Conservation (phyloP, 2,888 invertebrate genomes). For the Drosophila antonietae region DNA sequence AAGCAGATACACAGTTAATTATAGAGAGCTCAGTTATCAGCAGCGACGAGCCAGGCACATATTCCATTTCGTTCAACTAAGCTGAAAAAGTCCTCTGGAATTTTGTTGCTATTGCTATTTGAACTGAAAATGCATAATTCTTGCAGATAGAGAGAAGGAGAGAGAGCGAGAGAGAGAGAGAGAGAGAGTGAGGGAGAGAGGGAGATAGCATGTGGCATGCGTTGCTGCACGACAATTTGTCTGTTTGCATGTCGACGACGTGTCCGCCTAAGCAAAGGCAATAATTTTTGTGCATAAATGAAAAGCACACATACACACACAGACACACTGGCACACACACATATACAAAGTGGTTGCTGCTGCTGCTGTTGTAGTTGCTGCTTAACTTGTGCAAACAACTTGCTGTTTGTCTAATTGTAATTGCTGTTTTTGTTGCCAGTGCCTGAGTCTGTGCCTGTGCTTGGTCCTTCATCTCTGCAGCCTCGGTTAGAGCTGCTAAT, state of each 20-base stretch:
- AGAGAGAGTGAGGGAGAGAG: neutral
- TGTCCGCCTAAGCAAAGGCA: slow-evolving; percentile 80
- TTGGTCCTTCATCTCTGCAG: slow-evolving; percentile 1
- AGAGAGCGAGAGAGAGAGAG: neutral
- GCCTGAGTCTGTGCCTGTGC: slow-evolving; percentile 19
- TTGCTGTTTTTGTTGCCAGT: slow-evolving; percentile 75
- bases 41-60: slow-evolving; percentile 17
- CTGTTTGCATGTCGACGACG: slow-evolving; percentile 69
- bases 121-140: slow-evolving; percentile 50
- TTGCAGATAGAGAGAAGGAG: slow-evolving; percentile 17
- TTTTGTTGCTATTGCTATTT: slow-evolving; percentile 24
- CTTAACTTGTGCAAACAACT: slow-evolving; percentile 81
- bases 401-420: slow-evolving; percentile 82
- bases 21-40: slow-evolving; percentile 69
- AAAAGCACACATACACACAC: slow-evolving; percentile 69
- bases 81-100: slow-evolving; percentile 35
- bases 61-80: slow-evolving; percentile 36
- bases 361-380: slow-evolving; percentile 60
- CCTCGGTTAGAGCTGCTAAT: slow-evolving; percentile 45
- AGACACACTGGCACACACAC: slow-evolving; percentile 9
- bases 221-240: slow-evolving; percentile 70
- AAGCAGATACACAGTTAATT: slow-evolving; percentile 63
- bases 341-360: slow-evolving; percentile 16
- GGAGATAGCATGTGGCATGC: slow-evolving; percentile 31
- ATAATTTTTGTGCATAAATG: slow-evolving; percentile 80